A percentile compares a stretch with the other conserved stretches of the same genome.
Evolutionary conservation across 2,888 invertebrate species (phyloP).

Genomic region (Gonocerus acuteangulatus): DNA sequence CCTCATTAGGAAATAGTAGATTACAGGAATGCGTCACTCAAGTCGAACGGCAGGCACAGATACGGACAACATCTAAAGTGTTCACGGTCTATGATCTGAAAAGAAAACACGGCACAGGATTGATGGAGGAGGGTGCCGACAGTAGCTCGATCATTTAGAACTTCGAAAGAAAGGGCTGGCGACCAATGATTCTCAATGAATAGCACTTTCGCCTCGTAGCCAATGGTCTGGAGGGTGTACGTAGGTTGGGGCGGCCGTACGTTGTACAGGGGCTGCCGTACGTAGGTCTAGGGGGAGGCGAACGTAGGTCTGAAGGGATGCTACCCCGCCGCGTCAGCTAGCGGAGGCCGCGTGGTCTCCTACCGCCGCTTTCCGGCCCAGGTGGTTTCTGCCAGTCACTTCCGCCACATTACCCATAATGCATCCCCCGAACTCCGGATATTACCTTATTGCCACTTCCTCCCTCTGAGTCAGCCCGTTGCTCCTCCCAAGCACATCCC

Average conservation of each 20-base stretch:
- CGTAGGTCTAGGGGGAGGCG: too few relatives aligned
- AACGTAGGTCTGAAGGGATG: too few relatives aligned
- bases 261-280: background rate
- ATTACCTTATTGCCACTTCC: slow-evolving; percentile 18
- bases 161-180: background rate
- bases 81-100: background rate
- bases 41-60: too few relatives aligned
- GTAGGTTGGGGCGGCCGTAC: background rate
- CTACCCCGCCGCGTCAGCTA: background rate
- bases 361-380: slow-evolving; percentile 5
- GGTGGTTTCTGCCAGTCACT: slow-evolving; percentile 18
- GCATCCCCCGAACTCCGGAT: slow-evolving; percentile 13
- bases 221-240: background rate
- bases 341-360: slow-evolving; percentile 1
- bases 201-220: too few relatives aligned
- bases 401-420: slow-evolving; percentile 18
- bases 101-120: background rate
- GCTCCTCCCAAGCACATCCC: background rate
- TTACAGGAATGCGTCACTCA: too few relatives aligned
- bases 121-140: too few relatives aligned
- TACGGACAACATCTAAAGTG: too few relatives aligned
- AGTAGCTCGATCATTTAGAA: too few relatives aligned
- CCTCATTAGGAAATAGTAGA: too few relatives aligned
- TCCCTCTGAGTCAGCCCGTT: slow-evolving; percentile 2
- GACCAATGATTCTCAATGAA: slow-evolving; percentile 5